These are phyloP conservation scores for Drosophila mauritiana DNA, from an alignment of 1,140 invertebrate genomes.

Conservation along the genomic window DNA sequence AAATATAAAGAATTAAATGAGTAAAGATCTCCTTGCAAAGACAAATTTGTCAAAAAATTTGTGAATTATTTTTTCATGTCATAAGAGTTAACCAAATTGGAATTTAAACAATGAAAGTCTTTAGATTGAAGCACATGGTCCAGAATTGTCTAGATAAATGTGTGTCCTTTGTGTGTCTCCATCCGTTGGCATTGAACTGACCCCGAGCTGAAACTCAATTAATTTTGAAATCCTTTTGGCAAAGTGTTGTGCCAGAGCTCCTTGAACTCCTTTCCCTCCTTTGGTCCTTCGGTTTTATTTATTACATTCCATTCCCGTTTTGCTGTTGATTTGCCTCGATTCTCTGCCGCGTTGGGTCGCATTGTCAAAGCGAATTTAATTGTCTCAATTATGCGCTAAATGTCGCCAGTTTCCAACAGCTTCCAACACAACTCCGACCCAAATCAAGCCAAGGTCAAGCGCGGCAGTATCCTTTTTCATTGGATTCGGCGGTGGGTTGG, in stretches of 20 bases:
- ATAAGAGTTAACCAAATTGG: conserved; percentile 13
- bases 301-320: conserved; percentile 64
- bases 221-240: conserved; percentile 43
- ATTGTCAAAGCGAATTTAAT: conserved; percentile 82
- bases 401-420: conserved; percentile 48
- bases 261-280: conserved; percentile 5
- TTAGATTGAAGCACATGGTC: conserved; percentile 33
- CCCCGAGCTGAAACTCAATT: conserved; percentile 39
- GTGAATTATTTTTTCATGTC: neutral
- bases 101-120: conserved; percentile 5
- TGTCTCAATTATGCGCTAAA: conserved; percentile 81
- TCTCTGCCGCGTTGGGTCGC: conserved; percentile 42
- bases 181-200: conserved; percentile 36
- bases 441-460: conserved; percentile 67
- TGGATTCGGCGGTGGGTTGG: too few relatives aligned
- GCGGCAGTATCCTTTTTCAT: conserved; percentile 16
- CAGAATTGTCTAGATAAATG: conserved; percentile 42
- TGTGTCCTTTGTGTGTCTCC: conserved; percentile 21
- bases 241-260: conserved; percentile 30
- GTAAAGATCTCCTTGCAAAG: too few relatives aligned
- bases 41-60: neutral
- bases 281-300: conserved; percentile 52
- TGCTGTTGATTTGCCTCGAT: conserved; percentile 64
- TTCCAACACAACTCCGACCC: conserved; percentile 45
- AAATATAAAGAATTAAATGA: too few relatives aligned